Evolutionary conservation across 2,797 vertebrate species (phyloP), one percentile per base, ranked within the genome.

Genomic region (Chelidonichthys spinosus): DNA sequence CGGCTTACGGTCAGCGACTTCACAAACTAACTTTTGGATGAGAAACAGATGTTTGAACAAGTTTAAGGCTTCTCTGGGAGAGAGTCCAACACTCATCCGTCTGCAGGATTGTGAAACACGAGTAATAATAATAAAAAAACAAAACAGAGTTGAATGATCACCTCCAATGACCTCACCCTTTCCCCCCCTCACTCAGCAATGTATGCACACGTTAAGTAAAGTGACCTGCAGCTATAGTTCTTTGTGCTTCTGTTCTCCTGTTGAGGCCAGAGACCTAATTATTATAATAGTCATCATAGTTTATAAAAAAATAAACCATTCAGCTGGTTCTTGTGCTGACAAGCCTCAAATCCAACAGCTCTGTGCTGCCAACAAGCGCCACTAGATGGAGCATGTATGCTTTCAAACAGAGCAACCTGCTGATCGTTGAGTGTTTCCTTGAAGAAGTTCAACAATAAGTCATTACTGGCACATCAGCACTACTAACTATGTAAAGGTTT

Each of bases 371-470:
- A 14, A 7, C 11, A 5, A 4, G 3, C 0, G 6, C 87, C 91
- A 82, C 87, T 77, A 90, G 91, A 72, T 88, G 90, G 90, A 10
- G 81, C 35, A 14, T 78, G 62, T 5, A 43, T 25, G 59, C 87
- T 79, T 83, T 60, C n/a, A 9, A 69, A 73, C 59, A 69, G 33
- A 60, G 6, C 11, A 6, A 43, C 6, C n/a, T 9, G 7, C 52
- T 13, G 25, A 39, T 63, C n/a, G 2, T 1, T 32, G 43, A 37
- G 6, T 0, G 36, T 32, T 43, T 47, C 47, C 53, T 1, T 52
- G 15, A 33, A 39, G 39, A 49, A 55, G 14, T 39, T n/a, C 5
- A 59, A 43, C 14, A 43, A 11, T 18, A 37, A 71, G 25, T 6
- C 7, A 14, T 42, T 36, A 59, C 14, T 56, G 67, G 9, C 7